A percentile compares a stretch with the other conserved stretches of the same genome.
Evolutionary conservation across 2,888 invertebrate species (phyloP).

Genomic region (Nebria salina): DNA sequence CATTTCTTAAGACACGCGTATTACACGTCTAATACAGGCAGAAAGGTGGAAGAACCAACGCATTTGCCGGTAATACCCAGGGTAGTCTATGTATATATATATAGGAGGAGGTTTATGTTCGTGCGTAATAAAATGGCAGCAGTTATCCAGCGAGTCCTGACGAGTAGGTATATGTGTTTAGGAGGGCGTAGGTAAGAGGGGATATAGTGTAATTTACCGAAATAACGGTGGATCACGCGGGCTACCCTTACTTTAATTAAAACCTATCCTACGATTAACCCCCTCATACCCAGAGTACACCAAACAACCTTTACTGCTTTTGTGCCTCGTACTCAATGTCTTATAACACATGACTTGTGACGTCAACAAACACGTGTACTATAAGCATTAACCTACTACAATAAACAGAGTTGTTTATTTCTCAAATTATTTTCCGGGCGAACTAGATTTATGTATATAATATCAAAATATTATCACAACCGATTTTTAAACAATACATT

Average conservation of each 20-base stretch:
- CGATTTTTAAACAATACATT: too few species aligned
- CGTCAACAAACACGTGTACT: conserved; percentile 7
- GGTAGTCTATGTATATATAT: too few species aligned
- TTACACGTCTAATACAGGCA: neutral
- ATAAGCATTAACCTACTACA: neutral
- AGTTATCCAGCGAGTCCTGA: conserved; percentile 6
- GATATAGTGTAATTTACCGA: conserved; percentile 9
- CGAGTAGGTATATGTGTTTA: conserved; percentile 1
- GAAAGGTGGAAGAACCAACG: neutral
- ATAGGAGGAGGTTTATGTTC: conserved; percentile 9
- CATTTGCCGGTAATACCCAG: neutral
- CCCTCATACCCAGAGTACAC: neutral
- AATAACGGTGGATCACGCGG: conserved; percentile 14
- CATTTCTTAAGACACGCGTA: neutral
- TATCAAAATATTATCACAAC: neutral
- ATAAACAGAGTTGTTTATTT: neutral
- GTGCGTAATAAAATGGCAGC: conserved; percentile 19
- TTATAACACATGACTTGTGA: conserved; percentile 15
- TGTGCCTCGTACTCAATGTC: neutral
- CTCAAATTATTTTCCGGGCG: neutral
- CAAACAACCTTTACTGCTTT: neutral
- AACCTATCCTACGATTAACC: conserved; percentile 18
- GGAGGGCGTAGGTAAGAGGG: neutral
- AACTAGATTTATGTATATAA: neutral
- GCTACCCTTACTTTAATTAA: conserved; percentile 8